Conservation (phyloP, 2,888 invertebrate species). For the Lobophora halterata region DNA sequence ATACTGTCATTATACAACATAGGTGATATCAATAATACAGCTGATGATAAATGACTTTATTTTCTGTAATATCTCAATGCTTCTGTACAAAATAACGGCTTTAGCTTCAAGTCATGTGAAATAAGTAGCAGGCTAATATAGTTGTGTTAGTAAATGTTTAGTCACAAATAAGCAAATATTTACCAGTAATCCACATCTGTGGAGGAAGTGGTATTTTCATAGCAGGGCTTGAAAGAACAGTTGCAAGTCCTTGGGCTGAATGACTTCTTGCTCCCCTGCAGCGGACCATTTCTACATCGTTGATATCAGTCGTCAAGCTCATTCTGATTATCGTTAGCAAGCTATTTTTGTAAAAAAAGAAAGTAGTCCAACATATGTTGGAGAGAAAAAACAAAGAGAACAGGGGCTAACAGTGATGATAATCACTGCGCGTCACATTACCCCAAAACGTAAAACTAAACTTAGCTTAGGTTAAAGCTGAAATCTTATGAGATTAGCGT, state of each 20-base stretch:
- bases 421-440: constrained; percentile 40
- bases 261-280: constrained; percentile 59
- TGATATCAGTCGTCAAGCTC: constrained; percentile 50
- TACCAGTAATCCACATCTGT: constrained; percentile 74
- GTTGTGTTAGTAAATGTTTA: constrained; percentile 7
- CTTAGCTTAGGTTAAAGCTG: constrained; percentile 50
- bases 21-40: no score
- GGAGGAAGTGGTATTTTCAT: constrained; percentile 78
- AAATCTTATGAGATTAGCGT: constrained; percentile 71
- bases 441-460: constrained; percentile 32
- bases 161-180: constrained; percentile 27
- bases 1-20: no score
- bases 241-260: constrained; percentile 68
- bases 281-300: constrained; percentile 38
- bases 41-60: no score
- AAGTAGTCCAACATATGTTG: constrained; percentile 66
- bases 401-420: constrained; percentile 45
- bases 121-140: constrained; percentile 4
- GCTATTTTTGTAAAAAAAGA: constrained; percentile 47
- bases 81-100: no score
- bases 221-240: constrained; percentile 55
- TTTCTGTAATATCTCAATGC: no score
- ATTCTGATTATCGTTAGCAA: constrained; percentile 46
- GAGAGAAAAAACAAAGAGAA: constrained; percentile 56
- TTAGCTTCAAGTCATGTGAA: no score